A percentile compares a stretch with the other conserved stretches of the same genome.
These are phyloP conservation scores for Psammodynastes pulverulentus DNA, from an alignment of 2,113 vertebrate genomes.

Conservation along the genomic window DNA sequence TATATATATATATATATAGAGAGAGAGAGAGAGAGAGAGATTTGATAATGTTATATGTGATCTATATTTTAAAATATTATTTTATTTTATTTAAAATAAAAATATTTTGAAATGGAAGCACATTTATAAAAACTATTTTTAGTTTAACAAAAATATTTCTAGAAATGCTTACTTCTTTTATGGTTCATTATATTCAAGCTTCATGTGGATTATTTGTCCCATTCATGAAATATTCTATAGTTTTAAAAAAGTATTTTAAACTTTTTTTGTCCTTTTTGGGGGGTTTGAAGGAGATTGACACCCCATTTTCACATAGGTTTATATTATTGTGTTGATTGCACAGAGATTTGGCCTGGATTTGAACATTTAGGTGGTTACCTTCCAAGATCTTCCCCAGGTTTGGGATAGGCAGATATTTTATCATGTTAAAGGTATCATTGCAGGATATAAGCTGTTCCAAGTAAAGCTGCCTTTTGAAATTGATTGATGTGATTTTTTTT, in stretches of 20 bases:
- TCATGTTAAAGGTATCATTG: no score
- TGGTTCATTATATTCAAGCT: not conserved
- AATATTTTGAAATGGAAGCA: not conserved
- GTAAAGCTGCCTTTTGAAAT: no score
- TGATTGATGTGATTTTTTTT: no score
- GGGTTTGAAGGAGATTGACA: not conserved
- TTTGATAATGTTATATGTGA: not conserved
- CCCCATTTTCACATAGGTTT: not conserved
- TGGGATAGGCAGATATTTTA: no score
- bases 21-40: no score
- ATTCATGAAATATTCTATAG: not conserved
- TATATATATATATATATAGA: no score
- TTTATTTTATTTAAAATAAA: no score
- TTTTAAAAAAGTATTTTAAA: not conserved
- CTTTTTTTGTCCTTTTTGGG: not conserved
- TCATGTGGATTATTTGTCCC: fast-evolving
- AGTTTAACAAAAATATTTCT: no score
- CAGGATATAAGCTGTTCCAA: not conserved
- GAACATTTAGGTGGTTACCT: no score
- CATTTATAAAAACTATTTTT: not conserved
- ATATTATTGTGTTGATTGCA: no score
- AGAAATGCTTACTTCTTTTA: not conserved
- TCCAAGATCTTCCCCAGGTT: no score
- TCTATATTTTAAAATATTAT: not conserved
- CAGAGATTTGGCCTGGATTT: no score